Evolutionary conservation across 2,113 vertebrate species (phyloP), one percentile per base, ranked within the genome.

Genomic region (Grammomys surdaster): DNA sequence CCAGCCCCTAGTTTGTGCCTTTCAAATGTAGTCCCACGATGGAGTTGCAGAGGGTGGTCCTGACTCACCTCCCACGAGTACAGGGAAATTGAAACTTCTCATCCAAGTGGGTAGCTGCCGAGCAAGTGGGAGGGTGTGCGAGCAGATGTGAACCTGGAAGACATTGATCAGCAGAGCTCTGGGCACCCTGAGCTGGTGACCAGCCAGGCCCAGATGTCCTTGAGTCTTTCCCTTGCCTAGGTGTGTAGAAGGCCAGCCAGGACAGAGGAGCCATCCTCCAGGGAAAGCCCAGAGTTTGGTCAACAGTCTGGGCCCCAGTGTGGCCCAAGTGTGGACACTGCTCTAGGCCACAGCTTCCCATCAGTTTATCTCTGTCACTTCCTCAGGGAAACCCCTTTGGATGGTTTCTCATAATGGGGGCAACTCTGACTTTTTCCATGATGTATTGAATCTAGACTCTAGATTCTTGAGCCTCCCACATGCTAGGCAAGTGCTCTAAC

Each of bases 101-200:
- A 11, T 17, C 14, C n/a, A 33, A 13, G 90, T 36, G 33, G 3
- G 1, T 2, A 10, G 54, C 56, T 43, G 17, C 63, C 12, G 28
- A 3, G 51, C 3, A 19, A 40, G 80, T 17, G 43, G 75, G 4
- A 31, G 7, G 33, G 31, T 33, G 8, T 1, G 46, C 5, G 5
- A 84, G 13, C 90, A 24, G 87, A 46, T 26, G 26, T 11, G 51
- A 36, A 19, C 33, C 0, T 17, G 5, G 48, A 40, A n/a, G 58
- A 51, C 2, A 3, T 40, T 3, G 8, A 2, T 48, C 0, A 4
- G 28, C 88, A 28, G 36, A 60, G 17, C 22, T 78, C 9, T 9
- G 0, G 70, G n/a, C 1, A 0, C 58, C 26, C 24, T 4, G 7
- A 5, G 1, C 36, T 26, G 19, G 56, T 3, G 8, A 51, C 0